Conservation (phyloP, 2,797 vertebrate species). For the Megaceryle alcyon region DNA sequence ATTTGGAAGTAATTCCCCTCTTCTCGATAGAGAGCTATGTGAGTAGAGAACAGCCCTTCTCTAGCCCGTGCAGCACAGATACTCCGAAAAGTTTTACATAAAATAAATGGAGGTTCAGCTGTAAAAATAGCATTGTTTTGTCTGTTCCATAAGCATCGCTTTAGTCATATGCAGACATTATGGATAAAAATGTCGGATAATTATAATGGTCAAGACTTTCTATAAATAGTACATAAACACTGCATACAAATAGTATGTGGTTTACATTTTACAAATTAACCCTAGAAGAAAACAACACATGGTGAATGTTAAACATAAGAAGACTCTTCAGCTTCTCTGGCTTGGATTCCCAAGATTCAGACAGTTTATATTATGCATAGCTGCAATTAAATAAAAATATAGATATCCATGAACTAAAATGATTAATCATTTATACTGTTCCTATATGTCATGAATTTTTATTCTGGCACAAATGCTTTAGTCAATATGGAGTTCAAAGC, state of each 20-base stretch:
- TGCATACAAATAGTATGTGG: conserved; percentile 56
- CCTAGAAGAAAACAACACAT: conserved; percentile 70
- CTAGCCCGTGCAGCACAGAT: background rate
- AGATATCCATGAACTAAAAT: conserved; percentile 47
- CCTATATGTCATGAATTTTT: conserved; percentile 46
- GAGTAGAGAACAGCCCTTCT: background rate
- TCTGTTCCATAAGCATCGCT: conserved; percentile 10
- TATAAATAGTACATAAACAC: conserved; percentile 56
- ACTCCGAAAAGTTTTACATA: background rate
- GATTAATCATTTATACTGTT: conserved; percentile 59
- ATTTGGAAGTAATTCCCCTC: background rate
- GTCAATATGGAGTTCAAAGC: conserved; percentile 66
- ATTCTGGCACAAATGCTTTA: conserved; percentile 60
- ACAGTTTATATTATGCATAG: conserved; percentile 54
- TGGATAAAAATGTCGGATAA: conserved; percentile 57
- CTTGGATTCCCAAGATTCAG: conserved; percentile 58
- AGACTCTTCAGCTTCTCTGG: conserved; percentile 55
- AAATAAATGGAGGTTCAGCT: background rate
- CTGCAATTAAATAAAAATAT: conserved; percentile 67
- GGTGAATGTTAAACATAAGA: conserved; percentile 67
- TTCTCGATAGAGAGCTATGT: background rate
- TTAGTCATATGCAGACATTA: conserved; percentile 34
- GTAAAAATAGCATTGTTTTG: conserved; percentile 17
- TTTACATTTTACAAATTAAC: conserved; percentile 73
- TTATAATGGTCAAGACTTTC: conserved; percentile 66